Conservation (phyloP, 2,797 vertebrate species). For the Dicrostonyx torquatus region DNA sequence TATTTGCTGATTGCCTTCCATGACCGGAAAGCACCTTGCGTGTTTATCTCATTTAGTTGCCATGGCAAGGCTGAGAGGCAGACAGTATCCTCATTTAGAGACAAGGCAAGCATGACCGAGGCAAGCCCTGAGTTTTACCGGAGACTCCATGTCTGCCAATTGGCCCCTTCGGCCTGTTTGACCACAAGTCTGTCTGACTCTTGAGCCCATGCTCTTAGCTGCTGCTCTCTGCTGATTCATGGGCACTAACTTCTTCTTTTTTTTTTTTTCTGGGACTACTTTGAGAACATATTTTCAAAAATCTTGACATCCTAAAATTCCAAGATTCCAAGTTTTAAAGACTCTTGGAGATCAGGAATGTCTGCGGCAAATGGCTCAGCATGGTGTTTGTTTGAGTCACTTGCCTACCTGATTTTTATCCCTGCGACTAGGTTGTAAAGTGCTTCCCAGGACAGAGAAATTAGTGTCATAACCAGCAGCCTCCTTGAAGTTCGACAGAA, state of each 20-base stretch:
- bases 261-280: conserved; percentile 73
- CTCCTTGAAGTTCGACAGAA: conserved; percentile 64
- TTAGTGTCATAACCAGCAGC: conserved; percentile 68
- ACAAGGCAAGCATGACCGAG: background rate
- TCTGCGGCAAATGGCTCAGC: conserved; percentile 82
- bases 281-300: conserved; percentile 84
- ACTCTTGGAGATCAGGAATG: conserved; percentile 85
- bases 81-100: background rate
- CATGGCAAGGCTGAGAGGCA: background rate
- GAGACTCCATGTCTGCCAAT: background rate
- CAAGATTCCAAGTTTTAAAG: conserved; percentile 83
- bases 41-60: background rate
- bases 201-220: background rate
- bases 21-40: background rate
- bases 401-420: conserved; percentile 84
- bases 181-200: conserved; percentile 33
- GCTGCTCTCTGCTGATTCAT: conserved; percentile 67
- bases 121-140: background rate
- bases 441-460: conserved; percentile 74
- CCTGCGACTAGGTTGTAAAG: conserved; percentile 73
- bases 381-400: conserved; percentile 80
- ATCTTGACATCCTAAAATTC: conserved; percentile 84
- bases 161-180: background rate
- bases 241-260: conserved; percentile 55
- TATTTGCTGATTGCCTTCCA: background rate